Evolutionary conservation across 2,113 vertebrate species (phyloP).

Genomic region (Myotis davidii): DNA sequence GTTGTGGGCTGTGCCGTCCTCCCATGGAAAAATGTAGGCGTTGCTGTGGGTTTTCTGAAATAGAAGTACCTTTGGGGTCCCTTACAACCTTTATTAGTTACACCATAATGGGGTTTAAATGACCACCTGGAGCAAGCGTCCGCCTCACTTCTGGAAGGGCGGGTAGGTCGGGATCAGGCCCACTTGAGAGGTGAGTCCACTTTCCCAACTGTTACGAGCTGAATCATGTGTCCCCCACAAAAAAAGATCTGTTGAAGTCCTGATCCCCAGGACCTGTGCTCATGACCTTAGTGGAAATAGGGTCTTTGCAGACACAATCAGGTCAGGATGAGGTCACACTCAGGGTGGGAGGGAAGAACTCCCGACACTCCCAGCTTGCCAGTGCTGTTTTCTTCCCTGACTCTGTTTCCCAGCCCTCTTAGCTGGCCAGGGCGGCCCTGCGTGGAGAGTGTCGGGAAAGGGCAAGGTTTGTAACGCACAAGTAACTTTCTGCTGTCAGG

Average conservation of each 20-base stretch:
- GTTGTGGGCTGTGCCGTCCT: neutral
- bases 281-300: neutral
- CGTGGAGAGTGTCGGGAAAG: neutral
- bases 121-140: neutral
- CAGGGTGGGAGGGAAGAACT: too few relatives aligned
- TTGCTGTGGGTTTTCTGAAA: neutral
- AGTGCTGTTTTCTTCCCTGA: neutral
- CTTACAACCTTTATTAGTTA: neutral
- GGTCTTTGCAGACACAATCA: neutral
- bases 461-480: neutral
- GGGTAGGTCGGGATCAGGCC: rapidly evolving
- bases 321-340: neutral
- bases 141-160: neutral
- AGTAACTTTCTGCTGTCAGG: too few relatives aligned
- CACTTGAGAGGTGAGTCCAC: neutral
- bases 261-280: too few relatives aligned
- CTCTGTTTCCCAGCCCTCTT: neutral
- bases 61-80: neutral
- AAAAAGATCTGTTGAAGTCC: neutral
- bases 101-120: neutral
- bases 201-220: neutral
- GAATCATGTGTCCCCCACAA: rapidly evolving
- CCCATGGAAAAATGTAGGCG: neutral
- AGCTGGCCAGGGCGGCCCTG: rapidly evolving
- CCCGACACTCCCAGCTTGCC: neutral